Conservation (phyloP, 2,113 vertebrate genomes). For the Eolophus roseicapilla region DNA sequence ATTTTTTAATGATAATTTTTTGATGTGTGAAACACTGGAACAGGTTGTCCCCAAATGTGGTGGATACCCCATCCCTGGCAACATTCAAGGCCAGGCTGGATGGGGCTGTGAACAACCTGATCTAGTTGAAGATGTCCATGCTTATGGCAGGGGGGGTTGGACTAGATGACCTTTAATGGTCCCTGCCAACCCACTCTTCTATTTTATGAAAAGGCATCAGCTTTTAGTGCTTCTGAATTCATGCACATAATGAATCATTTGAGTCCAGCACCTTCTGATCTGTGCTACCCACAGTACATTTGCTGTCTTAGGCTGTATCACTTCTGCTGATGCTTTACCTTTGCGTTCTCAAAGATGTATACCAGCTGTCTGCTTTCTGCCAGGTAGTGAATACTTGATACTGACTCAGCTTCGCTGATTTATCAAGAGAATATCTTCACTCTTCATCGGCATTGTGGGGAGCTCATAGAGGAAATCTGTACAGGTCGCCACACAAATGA, state of each 20-base stretch:
- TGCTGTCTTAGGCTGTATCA: neutral
- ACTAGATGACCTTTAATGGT: neutral
- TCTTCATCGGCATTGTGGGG: neutral
- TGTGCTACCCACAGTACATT: neutral
- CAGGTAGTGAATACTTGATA: neutral
- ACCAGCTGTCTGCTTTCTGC: neutral
- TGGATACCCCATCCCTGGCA: neutral
- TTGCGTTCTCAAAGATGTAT: neutral
- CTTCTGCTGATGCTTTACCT: neutral
- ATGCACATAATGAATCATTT: neutral
- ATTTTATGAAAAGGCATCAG: neutral
- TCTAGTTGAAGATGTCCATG: neutral
- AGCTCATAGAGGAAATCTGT: neutral
- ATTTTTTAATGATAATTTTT: neutral
- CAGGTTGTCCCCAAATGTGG: neutral
- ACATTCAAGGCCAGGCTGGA: neutral
- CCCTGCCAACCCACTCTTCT: neutral
- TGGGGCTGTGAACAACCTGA: neutral
- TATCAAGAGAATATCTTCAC: neutral
- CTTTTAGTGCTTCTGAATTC: neutral
- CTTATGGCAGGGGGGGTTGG: neutral
- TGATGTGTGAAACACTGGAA: neutral
- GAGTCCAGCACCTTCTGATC: neutral
- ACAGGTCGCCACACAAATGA: constrained; percentile 15
- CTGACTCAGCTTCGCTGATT: neutral